Evolutionary conservation across 2,888 invertebrate species (phyloP), one percentile per base, ranked within the genome.

Genomic region (Agriopis leucophaearia): DNA sequence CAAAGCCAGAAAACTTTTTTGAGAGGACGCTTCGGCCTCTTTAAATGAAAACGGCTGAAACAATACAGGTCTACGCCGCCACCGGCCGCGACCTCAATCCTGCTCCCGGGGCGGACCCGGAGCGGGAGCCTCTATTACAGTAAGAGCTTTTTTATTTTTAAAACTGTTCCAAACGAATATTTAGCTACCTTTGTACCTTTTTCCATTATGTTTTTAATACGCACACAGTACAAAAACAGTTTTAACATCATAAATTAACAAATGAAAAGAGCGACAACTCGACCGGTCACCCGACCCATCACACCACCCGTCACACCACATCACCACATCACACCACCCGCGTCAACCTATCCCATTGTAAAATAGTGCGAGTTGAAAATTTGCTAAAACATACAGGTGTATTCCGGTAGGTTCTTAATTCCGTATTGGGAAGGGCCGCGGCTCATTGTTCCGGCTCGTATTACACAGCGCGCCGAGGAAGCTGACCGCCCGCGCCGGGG

Each of bases 31-130:
- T 54, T 54, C 48, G 10, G 54, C 47, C 45, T 48, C 48, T 60
- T 60, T 55, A 59, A 59, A 55, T 35, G 54, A 48, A 59, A 59
- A 59, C 7, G 54, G 9, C 15, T 50, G 59, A 13, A 45, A 51
- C 55, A 44, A 58, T 57, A 48, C 50, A 15, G 16, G 18, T 52
- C 52, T 0, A n/a, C 47, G 16, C 10, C n/a, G n/a, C n/a, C n/a
- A n/a, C n/a, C 52, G 38, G 27, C 44, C 12, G 8, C 52, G 47
- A 35, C 52, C 65, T 38, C 59, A 35, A 48, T 16, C 54, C 47
- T 35, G 38, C 38, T 1, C 44, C 44, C n/a, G n/a, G n/a, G n/a
- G n/a, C n/a, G n/a, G n/a, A n/a, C n/a, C n/a, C n/a, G n/a, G n/a
- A n/a, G 13, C 55, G 42, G 42, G 13, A 36, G 15, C 13, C 58